A percentile compares a stretch with the other conserved stretches of the same genome.
phyloP scores from a whole-genome alignment of 1,140 invertebrate species.

The Drosophila ohnishii region DNA sequence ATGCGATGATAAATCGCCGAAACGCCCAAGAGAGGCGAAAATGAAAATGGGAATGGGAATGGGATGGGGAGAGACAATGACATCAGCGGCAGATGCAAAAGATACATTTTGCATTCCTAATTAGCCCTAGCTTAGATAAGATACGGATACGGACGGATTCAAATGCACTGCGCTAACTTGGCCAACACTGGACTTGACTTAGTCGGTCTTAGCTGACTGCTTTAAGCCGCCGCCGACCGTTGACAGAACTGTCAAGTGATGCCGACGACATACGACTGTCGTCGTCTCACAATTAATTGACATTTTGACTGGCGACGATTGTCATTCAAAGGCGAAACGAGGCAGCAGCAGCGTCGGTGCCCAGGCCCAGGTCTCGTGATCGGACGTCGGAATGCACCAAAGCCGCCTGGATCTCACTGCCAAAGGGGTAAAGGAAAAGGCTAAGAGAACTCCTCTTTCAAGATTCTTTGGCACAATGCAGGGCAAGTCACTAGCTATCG shows the following conservation, averaged over 20 bases:
- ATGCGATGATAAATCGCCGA: constrained; percentile 65
- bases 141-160: constrained; percentile 16
- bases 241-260: constrained; percentile 43
- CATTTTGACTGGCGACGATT: constrained; percentile 75
- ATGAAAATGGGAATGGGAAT: constrained; percentile 15
- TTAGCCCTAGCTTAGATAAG: constrained; percentile 48
- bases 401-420: constrained; percentile 19
- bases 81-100: constrained; percentile 37
- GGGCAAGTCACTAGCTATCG: background rate
- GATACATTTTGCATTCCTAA: constrained; percentile 46
- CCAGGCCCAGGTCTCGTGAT: constrained; percentile 7
- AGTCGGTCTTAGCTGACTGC: constrained; percentile 1
- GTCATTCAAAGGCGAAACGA: constrained; percentile 69
- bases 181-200: background rate
- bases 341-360: constrained; percentile 6
- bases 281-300: constrained; percentile 79
- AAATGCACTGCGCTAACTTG: constrained; percentile 19
- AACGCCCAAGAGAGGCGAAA: constrained; percentile 40
- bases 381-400: constrained; percentile 50
- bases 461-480: background rate
- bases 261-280: constrained; percentile 67
- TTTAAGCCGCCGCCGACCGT: constrained; percentile 21
- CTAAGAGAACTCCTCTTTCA: background rate
- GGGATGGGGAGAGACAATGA: constrained; percentile 17
- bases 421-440: background rate